A percentile compares a stretch with the other conserved stretches of the same genome.
Evolutionary conservation across 1,140 invertebrate genomes (phyloP).

Genomic region (Artemia franciscana): DNA sequence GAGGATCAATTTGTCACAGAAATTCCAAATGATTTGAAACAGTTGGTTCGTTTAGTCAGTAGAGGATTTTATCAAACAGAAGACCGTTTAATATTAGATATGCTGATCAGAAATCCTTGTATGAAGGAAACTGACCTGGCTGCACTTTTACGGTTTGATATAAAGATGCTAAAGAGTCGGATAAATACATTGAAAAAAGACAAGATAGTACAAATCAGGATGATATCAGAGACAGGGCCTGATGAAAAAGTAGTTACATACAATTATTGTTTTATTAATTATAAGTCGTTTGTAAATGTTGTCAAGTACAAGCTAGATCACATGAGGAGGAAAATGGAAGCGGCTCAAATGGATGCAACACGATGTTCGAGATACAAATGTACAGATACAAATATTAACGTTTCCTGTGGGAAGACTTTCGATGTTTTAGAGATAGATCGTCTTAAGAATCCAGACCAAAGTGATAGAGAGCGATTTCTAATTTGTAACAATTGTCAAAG

Average conservation of each 20-base stretch:
- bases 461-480: no score
- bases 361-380: conserved; percentile 89
- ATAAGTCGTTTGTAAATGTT: conserved; percentile 90
- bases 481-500: conserved; percentile 60
- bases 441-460: no score
- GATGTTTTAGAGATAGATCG: no score
- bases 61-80: no score
- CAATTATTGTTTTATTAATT: conserved; percentile 94
- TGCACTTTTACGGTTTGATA: conserved; percentile 77
- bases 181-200: conserved; percentile 68
- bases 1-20: no score
- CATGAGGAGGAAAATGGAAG: conserved; percentile 83
- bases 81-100: no score
- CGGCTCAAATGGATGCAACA: conserved; percentile 76
- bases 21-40: no score
- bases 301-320: conserved; percentile 90
- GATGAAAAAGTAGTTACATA: conserved; percentile 92
- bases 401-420: no score
- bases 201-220: conserved; percentile 74
- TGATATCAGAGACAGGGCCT: conserved; percentile 79
- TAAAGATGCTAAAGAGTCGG: conserved; percentile 69
- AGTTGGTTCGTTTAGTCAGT: no score
- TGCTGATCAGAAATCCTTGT: no score
- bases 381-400: no score
- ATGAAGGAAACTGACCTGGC: conserved; percentile 95